Evolutionary conservation across 2,113 vertebrate species (phyloP), one percentile per base, ranked within the genome.

Genomic region (Porphyrio hochstetteri): DNA sequence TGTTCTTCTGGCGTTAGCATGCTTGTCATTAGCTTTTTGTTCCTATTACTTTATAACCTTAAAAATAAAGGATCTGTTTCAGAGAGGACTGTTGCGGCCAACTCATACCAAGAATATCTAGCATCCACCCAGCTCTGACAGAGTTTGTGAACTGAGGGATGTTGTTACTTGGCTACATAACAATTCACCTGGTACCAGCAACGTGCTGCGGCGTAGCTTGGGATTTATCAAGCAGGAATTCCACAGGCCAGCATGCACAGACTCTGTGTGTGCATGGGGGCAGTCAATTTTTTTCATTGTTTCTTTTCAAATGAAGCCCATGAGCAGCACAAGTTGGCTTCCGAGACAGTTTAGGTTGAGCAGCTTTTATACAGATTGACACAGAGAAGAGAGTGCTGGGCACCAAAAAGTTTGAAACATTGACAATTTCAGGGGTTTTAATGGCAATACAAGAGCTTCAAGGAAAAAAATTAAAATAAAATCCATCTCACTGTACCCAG

Each of bases 41-140:
- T 83, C 78, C 70, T 88, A 5, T 76, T 94, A 36, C 27, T 82
- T 80, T 70, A 46, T 63, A 92, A 69, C 71, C 56, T 77, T 88
- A 81, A 92, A 96, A 96, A 96, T 86, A 88, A 97, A 88, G 13
- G 72, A 68, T 79, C 61, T 88, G 29, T 94, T 95, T 86, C 92
- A 81, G 1, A 2, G 31, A 48, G 38, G 11, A 28, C 29, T 53
- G 5, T 55, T 92, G 53, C 65, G 85, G 93, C 90, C 96, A 96
- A 56, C 57, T 82, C 65, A 82, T 46, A 77, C 76, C 44, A 84
- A 91, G 42, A 36, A 36, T 72, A 78, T 83, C 53, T 68, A 86
- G 38, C 28, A 91, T 59, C 90, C 90, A 84, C 80, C 90, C 92
- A 90, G 40, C 69, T 94, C 86, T 95, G 94, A 2, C 86, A 79